Base-by-base conservation (phyloP, 2,888 invertebrate genomes). In the Andrena hattorfiana region DNA sequence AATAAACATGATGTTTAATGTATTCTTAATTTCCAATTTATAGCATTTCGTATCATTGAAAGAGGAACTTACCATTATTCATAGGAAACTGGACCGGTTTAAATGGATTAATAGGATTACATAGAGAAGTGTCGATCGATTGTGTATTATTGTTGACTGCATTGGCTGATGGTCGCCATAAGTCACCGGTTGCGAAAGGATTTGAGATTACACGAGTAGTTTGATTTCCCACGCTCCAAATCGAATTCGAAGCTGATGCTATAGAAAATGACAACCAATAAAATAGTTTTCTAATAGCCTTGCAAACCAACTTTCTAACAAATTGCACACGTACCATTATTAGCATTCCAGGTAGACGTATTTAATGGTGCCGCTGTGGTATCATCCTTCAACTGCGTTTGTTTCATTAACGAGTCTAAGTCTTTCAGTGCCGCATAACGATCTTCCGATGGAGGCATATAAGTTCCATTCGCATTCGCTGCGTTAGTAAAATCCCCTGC, bases 391-490 rank as follows among this genome's bases (percentile, higher is more conserved):
- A 94, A 84, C 73, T 93, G 93, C 20, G 92, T 91, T 80, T 93
- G 93, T 79, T 95, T 95, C 94, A 96, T 96, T 82, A 95, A 92
- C 66, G 95, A 95, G 92, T 99, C 99, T 91, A 99, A 96, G 95
- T 99, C 99, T 94, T 99, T 98, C 81, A 99, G 95, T 69, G 99
- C 99, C 87, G 99, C 99, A 95, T 99, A 99, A 89, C 98, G 97
- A 95, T 99, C 99, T 95, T 97, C 97, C 92, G 96, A 93, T 26
- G 94, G 94, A 70, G 92, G 92, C 35, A 87, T 89, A 48, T 89
- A 87, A 54, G 89, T 86, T 68, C 92, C 92, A 81, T 93, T 93
- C 62, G 90, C 89, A 83, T 92, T 93, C 69, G 78, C 76, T 67
- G 75, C 30, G 62, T 68, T 81, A 8, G 48, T 28, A 32, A 71